Evolutionary conservation across 2,888 invertebrate genomes (phyloP), one percentile per base, ranked within the genome.

Genomic region (Zaprionus obscuricornis): DNA sequence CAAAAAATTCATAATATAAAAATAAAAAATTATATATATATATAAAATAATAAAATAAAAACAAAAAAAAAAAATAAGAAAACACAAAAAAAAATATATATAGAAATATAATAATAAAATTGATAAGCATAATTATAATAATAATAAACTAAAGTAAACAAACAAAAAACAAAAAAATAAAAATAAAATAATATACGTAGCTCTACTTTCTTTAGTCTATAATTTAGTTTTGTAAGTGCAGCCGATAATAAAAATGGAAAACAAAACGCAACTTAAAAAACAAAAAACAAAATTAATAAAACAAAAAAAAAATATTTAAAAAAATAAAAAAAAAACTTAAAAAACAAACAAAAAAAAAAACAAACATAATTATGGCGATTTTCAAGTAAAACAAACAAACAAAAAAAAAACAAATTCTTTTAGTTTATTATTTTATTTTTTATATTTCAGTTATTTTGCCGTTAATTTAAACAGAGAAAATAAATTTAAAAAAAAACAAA

Each of bases 191-290:
- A 64, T 73, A 45, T 65, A 54, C 33, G 67, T 85, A 78, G 78
- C 66, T 73, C 79, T 81, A 81, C 74, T 73, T 81, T 85, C 82
- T 72, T 67, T 81, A 85, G 85, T 20, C 18, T 68, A 67, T 85
- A 83, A 81, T 49, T 37, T 77, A 83, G 76, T 29, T 22, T 33
- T 31, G 26, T 77, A 83, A 77, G 75, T 57, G 79, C 72, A 72
- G 83, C 66, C 83, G 77, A 77, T 77, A 77, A 77, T 77, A 77
- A 77, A n/a, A n/a, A 82, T 83, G 76, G 63, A 77, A 82, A 77
- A 71, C 63, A 83, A 73, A 84, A 78, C 83, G 81, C 78, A 78
- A 77, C 81, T 73, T 70, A 76, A 81, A 83, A 74, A 65, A 31
- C 55, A 58, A 59, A 62, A 63, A 62, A 47, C n/a, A n/a, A n/a